A percentile compares a stretch with the other conserved stretches of the same genome.
phyloP scores from a whole-genome alignment of 2,888 invertebrate species.

The Rhagophthalmus giganteus region DNA sequence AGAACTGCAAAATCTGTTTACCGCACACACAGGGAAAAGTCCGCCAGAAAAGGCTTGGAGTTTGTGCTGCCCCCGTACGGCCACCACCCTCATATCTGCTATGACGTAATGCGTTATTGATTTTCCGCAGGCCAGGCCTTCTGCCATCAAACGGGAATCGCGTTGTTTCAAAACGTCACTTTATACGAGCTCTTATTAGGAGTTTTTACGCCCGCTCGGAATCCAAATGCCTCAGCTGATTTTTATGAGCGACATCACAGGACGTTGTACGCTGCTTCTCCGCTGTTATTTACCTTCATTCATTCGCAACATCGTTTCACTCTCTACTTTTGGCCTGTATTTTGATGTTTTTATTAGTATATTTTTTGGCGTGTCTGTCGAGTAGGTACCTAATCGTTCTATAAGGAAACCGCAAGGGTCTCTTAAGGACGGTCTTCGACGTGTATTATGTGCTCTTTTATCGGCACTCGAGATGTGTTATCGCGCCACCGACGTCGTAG shows the following conservation, averaged over 20 bases:
- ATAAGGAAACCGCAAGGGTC: conserved; percentile 30
- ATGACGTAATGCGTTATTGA: conserved; percentile 54
- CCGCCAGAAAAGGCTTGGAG: conserved; percentile 30
- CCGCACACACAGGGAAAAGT: conserved; percentile 20
- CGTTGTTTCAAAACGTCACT: conserved; percentile 48
- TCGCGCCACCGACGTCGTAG: conserved; percentile 23
- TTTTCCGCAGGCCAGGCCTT: conserved; percentile 52
- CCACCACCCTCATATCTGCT: conserved; percentile 41
- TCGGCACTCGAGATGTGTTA: conserved; percentile 26
- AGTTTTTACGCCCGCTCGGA: conserved; percentile 36
- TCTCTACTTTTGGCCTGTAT: conserved; percentile 3
- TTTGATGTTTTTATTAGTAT: conserved; percentile 13
- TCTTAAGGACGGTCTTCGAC: conserved; percentile 26
- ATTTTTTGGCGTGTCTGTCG: conserved; percentile 12
- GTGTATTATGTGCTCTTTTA: conserved; percentile 21
- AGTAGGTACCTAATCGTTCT: conserved; percentile 7
- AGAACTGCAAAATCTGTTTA: conserved; percentile 17
- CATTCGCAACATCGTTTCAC: conserved; percentile 18
- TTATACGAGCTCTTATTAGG: conserved; percentile 46
- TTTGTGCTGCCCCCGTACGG: conserved; percentile 37
- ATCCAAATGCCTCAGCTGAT: conserved; percentile 39
- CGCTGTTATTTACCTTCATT: conserved; percentile 28
- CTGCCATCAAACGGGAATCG: conserved; percentile 45
- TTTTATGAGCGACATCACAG: conserved; percentile 39
- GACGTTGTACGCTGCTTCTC: conserved; percentile 24